Conservation (phyloP, 2,888 invertebrate species). For the Leistus spinibarbis region DNA sequence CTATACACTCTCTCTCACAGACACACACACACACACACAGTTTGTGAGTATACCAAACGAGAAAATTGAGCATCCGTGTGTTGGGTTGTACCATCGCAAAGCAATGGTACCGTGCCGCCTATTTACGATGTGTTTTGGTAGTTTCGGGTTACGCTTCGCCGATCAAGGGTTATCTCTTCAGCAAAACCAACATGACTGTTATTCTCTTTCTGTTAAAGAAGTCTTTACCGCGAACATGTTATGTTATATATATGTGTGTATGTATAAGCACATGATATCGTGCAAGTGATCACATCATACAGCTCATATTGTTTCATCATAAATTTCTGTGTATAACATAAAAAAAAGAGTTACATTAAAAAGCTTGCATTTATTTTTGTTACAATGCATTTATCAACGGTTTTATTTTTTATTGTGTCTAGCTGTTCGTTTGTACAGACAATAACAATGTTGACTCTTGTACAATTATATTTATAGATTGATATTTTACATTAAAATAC, state of each 20-base stretch:
- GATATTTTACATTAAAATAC: background rate
- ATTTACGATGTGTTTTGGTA: conserved; percentile 14
- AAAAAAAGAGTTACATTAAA: background rate
- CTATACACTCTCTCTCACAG: background rate
- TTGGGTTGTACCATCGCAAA: background rate
- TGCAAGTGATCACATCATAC: background rate
- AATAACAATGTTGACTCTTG: background rate
- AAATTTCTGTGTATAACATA: background rate
- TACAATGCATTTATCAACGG: background rate
- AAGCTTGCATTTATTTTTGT: background rate
- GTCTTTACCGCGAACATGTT: background rate
- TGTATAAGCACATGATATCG: background rate
- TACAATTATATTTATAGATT: background rate
- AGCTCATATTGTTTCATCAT: background rate
- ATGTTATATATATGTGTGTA: background rate
- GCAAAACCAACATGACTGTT: background rate
- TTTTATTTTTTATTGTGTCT: background rate
- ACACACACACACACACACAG: background rate
- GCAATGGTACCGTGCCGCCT: conserved; percentile 5
- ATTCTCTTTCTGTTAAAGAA: background rate
- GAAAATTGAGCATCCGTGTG: background rate
- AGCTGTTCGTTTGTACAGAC: background rate
- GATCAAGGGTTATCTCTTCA: conserved; percentile 7
- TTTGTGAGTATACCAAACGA: background rate
- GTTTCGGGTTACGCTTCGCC: conserved; percentile 12